Base-by-base conservation (phyloP, 2,888 invertebrate species). In the Serrognathus titanus region DNA sequence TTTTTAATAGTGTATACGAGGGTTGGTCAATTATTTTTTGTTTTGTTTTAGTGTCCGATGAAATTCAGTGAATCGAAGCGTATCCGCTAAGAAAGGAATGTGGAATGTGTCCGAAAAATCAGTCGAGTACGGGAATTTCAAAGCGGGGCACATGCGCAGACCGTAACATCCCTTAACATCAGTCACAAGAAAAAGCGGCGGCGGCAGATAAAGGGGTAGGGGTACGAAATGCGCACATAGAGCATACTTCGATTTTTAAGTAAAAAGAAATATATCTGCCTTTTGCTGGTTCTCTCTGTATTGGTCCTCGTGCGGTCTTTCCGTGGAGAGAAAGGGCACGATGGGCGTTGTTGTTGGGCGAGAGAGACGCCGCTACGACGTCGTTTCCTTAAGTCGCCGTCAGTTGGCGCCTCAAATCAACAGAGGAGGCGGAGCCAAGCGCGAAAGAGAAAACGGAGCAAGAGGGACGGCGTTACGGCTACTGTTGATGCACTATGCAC, bases 341-440 rank as follows among this genome's bases (percentile, higher is more conserved):
- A 51, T 45, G 55, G 36, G 48, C 41, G 50, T 45, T 3, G 46
- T 11, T 63, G 67, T 58, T 80, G 69, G 78, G 77, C 78, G 70
- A 76, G 75, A 71, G 80, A 80, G 79, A 79, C 75, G 75, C 78
- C 77, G 75, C 53, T 59, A 63, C 50, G 48, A 47, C 43, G 41
- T 52, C 45, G 59, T 54, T 63, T 60, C 53, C 53, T 47, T 51
- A 56, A 57, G 60, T 56, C 57, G 58, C 67, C 72, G 69, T 58
- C 67, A 76, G 78, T 69, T 71, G 75, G 73, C 74, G 75, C 72
- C 76, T 69, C 66, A 67, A 69, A 71, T 72, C 77, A 75, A 75
- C 83, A 81, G 79, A 79, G 79, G 79, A 81, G 84, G 84, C 83
- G 84, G 83, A 81, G 84, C 81, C 78, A 79, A 76, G 78, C 77